Evolutionary conservation across 2,888 invertebrate genomes (phyloP).

Genomic region (Ennomos fuscantarius): DNA sequence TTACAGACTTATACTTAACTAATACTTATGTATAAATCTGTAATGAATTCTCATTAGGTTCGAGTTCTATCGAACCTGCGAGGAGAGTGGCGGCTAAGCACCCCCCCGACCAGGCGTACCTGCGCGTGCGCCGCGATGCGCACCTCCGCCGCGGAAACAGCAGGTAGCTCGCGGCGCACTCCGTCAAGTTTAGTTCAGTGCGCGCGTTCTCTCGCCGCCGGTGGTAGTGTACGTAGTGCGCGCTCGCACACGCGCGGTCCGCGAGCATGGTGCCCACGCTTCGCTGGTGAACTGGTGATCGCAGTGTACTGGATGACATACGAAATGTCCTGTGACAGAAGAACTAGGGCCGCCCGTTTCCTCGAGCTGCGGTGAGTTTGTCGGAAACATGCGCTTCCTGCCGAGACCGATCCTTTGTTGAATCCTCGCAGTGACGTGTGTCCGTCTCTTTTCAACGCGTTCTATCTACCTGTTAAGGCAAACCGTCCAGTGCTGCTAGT

Average conservation of each 20-base stretch:
- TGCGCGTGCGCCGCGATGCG: conserved; percentile 81
- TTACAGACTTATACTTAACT: too few species aligned
- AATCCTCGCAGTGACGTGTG: conserved; percentile 75
- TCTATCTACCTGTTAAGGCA: conserved; percentile 59
- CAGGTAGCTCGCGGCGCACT: conserved; percentile 70
- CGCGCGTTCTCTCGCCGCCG: conserved; percentile 83
- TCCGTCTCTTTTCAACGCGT: conserved; percentile 77
- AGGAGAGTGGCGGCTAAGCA: conserved; percentile 52
- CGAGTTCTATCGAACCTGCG: conserved; percentile 44
- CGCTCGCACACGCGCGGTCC: conserved; percentile 68
- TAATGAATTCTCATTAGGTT: conserved; percentile 4
- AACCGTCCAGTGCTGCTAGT: conserved; percentile 30
- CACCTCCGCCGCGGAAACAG: conserved; percentile 77
- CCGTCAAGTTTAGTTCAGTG: conserved; percentile 74
- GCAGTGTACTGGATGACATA: conserved; percentile 67
- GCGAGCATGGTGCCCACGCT: conserved; percentile 74
- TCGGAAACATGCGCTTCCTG: conserved; percentile 72
- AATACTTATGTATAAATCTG: too few species aligned
- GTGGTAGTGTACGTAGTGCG: conserved; percentile 81
- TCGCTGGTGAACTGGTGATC: conserved; percentile 76
- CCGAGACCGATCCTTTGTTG: conserved; percentile 67
- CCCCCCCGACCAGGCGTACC: conserved; percentile 60
- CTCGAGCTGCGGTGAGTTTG: conserved; percentile 84
- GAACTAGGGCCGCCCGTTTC: conserved; percentile 81
- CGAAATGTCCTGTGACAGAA: conserved; percentile 84